Evolutionary conservation across 2,888 invertebrate species (phyloP).

Genomic region (Clanis bilineata): DNA sequence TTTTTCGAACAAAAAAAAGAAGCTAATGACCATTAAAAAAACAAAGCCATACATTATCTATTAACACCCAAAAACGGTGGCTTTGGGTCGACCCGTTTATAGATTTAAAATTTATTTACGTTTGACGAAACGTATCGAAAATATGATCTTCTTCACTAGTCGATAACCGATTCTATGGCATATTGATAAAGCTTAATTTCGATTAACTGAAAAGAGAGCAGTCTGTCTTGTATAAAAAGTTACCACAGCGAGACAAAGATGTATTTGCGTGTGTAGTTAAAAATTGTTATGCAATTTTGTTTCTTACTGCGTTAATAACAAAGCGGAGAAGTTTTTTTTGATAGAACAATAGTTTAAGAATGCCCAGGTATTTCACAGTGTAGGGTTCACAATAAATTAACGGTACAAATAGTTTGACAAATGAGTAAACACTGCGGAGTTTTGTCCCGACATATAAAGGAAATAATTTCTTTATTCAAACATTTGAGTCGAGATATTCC

Average conservation of each 20-base stretch:
- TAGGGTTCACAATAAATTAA: conserved; percentile 79
- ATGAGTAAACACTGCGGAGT: conserved; percentile 75
- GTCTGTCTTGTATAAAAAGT: conserved; percentile 12
- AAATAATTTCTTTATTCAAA: conserved; percentile 5
- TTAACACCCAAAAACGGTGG: conserved; percentile 75
- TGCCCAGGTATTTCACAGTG: conserved; percentile 61
- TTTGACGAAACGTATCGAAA: conserved; percentile 34
- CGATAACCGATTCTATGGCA: not conserved
- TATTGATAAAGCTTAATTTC: not conserved
- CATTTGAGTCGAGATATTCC: not conserved
- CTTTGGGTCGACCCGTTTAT: conserved; percentile 54
- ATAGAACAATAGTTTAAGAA: conserved; percentile 18
- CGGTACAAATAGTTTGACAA: conserved; percentile 74
- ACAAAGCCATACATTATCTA: conserved; percentile 50
- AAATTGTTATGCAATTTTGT: conserved; percentile 25
- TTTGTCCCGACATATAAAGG: conserved; percentile 22
- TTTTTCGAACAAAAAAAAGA: conserved; percentile 1
- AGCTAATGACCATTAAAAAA: conserved; percentile 39
- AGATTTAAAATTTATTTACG: conserved; percentile 69
- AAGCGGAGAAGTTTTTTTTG: conserved; percentile 1
- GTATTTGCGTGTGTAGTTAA: conserved; percentile 4
- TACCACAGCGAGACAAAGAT: conserved; percentile 23
- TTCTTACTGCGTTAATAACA: conserved; percentile 29
- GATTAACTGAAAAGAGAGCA: not conserved
- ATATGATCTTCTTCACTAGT: conserved; percentile 18